phyloP scores from a whole-genome alignment of 2,888 invertebrate species.

The Synanthedon tipuliformis region DNA sequence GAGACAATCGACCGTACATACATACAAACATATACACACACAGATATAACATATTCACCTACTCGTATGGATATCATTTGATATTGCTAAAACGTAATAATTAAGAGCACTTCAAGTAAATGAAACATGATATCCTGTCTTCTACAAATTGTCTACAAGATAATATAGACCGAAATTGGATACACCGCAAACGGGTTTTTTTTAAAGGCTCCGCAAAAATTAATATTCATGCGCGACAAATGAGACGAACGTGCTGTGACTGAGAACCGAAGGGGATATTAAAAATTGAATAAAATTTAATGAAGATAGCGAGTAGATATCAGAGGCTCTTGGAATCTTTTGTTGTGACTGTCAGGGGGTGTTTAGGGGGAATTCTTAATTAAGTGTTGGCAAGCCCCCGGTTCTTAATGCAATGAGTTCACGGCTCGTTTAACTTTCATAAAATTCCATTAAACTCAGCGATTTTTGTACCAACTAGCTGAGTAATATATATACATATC shows the following conservation, averaged over 20 bases:
- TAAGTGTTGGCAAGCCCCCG: slow-evolving; percentile 65
- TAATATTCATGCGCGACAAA: slow-evolving; percentile 30
- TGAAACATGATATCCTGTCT: neutral
- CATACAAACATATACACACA: too few relatives aligned
- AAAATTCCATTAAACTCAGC: slow-evolving; percentile 63
- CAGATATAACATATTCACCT: neutral
- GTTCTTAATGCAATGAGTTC: slow-evolving; percentile 65
- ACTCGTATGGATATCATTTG: neutral
- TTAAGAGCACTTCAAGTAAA: neutral
- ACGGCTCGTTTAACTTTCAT: slow-evolving; percentile 67
- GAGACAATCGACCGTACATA: too few relatives aligned
- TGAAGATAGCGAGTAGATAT: slow-evolving; percentile 37
- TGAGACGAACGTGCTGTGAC: slow-evolving; percentile 31
- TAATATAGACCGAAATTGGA: neutral
- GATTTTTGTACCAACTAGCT: slow-evolving; percentile 49
- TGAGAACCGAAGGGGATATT: slow-evolving; percentile 27
- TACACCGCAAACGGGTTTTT: neutral
- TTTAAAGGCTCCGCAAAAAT: slow-evolving; percentile 6
- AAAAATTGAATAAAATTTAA: slow-evolving; percentile 59
- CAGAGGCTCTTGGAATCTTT: slow-evolving; percentile 44
- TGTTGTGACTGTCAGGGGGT: slow-evolving; percentile 51
- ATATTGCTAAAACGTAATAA: neutral
- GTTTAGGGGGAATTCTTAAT: slow-evolving; percentile 58
- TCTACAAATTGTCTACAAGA: neutral
- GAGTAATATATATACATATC: slow-evolving; percentile 21